A percentile compares a stretch with the other conserved stretches of the same genome.
These are phyloP conservation scores for Drosophila burlai DNA, from an alignment of 1,140 invertebrate genomes.

Conservation along the genomic window DNA sequence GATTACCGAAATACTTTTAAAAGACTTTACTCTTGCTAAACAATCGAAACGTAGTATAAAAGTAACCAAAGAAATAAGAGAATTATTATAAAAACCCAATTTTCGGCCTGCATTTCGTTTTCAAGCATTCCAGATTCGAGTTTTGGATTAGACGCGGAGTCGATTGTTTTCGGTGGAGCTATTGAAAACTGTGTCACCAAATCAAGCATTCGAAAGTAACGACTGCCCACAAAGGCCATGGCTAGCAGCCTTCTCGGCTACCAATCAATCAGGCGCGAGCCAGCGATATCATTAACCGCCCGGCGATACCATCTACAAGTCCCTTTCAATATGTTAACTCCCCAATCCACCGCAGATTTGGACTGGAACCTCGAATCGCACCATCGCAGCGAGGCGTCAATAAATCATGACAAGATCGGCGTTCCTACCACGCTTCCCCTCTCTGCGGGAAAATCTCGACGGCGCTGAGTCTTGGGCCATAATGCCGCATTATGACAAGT, in stretches of 20 bases:
- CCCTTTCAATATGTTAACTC: conserved; percentile 7
- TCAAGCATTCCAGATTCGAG: conserved; percentile 2
- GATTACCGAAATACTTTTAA: neutral
- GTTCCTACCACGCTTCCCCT: conserved; percentile 3
- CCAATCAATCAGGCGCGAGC: conserved; percentile 71
- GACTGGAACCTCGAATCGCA: conserved; percentile 49
- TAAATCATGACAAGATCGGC: conserved; percentile 70
- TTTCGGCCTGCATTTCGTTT: neutral
- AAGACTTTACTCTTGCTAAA: neutral
- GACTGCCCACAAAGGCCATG: conserved; percentile 35
- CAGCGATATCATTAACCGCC: conserved; percentile 52
- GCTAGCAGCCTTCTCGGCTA: conserved; percentile 1
- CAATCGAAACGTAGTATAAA: neutral
- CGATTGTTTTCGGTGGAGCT: conserved; percentile 14
- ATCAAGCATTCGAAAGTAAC: conserved; percentile 55
- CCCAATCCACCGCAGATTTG: conserved; percentile 18
- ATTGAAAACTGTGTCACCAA: conserved; percentile 51
- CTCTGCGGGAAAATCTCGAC: conserved; percentile 28
- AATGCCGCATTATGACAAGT: conserved; percentile 62
- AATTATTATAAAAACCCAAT: neutral
- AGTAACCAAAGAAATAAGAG: neutral
- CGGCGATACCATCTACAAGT: conserved; percentile 67
- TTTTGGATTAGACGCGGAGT: conserved; percentile 7
- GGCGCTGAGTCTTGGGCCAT: conserved; percentile 32
- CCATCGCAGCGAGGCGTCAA: conserved; percentile 33